Conservation (phyloP, 2,797 vertebrate genomes). For the Eremophila alpestris region DNA sequence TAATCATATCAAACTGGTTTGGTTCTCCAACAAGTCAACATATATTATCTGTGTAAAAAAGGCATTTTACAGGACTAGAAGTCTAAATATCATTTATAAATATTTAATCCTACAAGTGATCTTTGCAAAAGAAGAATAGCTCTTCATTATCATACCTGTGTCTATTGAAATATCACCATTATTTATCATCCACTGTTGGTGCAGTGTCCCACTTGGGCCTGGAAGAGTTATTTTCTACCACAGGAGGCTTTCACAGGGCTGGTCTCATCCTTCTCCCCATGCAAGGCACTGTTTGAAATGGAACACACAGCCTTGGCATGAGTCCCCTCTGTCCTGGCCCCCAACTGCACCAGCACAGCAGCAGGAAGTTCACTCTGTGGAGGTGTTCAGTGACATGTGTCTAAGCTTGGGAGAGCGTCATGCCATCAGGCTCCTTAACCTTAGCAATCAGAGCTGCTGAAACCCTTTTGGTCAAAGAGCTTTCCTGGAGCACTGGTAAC, state of each 20-base stretch:
- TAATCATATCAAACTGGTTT: constrained; percentile 69
- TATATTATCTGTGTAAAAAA: constrained; percentile 71
- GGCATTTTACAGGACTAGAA: constrained; percentile 58
- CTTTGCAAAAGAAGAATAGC: constrained; percentile 70
- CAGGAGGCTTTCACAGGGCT: neutral
- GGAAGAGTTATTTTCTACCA: constrained; percentile 25
- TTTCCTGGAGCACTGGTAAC: neutral
- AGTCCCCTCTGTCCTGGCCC: neutral
- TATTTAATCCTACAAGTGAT: constrained; percentile 74
- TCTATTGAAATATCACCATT: constrained; percentile 73
- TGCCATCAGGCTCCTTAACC: neutral
- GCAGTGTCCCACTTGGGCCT: neutral
- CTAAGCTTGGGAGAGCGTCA: neutral
- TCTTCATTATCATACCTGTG: constrained; percentile 72
- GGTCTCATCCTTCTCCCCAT: neutral
- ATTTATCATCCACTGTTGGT: constrained; percentile 66
- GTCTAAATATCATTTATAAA: constrained; percentile 77
- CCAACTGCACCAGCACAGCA: fast-evolving
- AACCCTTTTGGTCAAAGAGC: neutral
- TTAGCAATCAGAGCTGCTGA: neutral
- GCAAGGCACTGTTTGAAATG: neutral
- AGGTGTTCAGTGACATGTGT: neutral
- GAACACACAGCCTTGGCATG: neutral
- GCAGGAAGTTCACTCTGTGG: neutral
- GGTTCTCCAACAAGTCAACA: constrained; percentile 72